phyloP scores from a whole-genome alignment of 2,888 invertebrate species.

The Ectemnius lituratus region DNA sequence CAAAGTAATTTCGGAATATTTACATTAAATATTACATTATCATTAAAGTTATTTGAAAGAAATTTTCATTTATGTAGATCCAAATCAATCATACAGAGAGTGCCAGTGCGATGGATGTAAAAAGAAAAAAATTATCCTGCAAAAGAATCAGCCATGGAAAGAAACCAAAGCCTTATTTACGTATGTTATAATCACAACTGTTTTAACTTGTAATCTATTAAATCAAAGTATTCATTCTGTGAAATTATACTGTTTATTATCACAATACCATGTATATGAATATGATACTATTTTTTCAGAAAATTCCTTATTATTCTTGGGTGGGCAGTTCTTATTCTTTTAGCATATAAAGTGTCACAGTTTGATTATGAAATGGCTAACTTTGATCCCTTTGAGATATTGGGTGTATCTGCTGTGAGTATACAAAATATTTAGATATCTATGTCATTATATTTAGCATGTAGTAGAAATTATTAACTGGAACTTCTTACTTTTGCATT shows the following conservation, averaged over 20 bases:
- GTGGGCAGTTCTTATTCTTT: slow-evolving; percentile 88
- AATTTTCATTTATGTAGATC: slow-evolving; percentile 81
- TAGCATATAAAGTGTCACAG: slow-evolving; percentile 95
- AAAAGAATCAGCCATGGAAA: slow-evolving; percentile 93
- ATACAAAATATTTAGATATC: slow-evolving; percentile 7
- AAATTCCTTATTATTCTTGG: slow-evolving; percentile 89
- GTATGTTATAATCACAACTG: slow-evolving; percentile 74
- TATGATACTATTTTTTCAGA: slow-evolving; percentile 76
- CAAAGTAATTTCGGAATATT: not conserved
- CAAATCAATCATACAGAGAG: slow-evolving; percentile 85
- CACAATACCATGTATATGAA: not conserved
- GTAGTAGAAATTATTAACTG: too few species aligned
- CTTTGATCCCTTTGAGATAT: slow-evolving; percentile 98
- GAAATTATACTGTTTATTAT: not conserved
- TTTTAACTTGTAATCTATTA: not conserved
- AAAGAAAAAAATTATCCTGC: slow-evolving; percentile 89
- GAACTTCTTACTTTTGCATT: slow-evolving; percentile 15
- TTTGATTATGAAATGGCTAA: slow-evolving; percentile 99
- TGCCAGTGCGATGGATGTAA: slow-evolving; percentile 95
- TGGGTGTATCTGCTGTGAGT: slow-evolving; percentile 89
- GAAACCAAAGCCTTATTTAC: slow-evolving; percentile 87
- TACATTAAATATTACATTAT: not conserved
- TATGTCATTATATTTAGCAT: not conserved
- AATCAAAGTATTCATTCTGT: not conserved
- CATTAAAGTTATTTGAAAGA: not conserved